These are phyloP conservation scores for Metellina segmentata DNA, from an alignment of 2,888 invertebrate genomes.

Conservation along the genomic window DNA sequence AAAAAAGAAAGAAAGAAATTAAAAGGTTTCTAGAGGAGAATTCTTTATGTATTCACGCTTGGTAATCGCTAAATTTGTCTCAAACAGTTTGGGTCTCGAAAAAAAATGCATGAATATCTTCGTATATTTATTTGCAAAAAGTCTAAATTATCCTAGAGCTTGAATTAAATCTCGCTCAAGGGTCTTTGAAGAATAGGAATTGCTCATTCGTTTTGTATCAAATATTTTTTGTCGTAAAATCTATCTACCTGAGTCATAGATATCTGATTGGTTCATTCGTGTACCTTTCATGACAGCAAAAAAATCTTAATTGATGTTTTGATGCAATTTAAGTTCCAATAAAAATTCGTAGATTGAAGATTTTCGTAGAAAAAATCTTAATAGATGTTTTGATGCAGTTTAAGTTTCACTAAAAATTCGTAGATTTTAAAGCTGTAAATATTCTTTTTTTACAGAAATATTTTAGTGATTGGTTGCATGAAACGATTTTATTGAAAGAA, in stretches of 20 bases:
- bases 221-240: neutral
- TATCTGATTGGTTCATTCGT: neutral
- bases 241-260: neutral
- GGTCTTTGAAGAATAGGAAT: constrained; percentile 5
- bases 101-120: constrained; percentile 31
- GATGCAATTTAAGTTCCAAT: too few relatives aligned
- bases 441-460: too few relatives aligned
- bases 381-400: too few relatives aligned
- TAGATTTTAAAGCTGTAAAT: too few relatives aligned
- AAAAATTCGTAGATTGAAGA: too few relatives aligned
- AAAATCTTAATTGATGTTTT: too few relatives aligned
- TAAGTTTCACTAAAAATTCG: too few relatives aligned
- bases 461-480: too few relatives aligned
- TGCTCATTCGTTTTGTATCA: neutral
- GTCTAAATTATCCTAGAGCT: constrained; percentile 5
- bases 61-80: constrained; percentile 38
- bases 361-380: too few relatives aligned
- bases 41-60: constrained; percentile 49
- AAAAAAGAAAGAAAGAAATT: constrained; percentile 44
- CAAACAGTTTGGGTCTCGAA: neutral
- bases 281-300: too few relatives aligned
- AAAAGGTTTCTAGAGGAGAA: constrained; percentile 15
- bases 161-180: neutral
- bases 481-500: too few relatives aligned
- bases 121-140: constrained; percentile 29